These are phyloP conservation scores for Choloepus hoffmanni DNA, from an alignment of 2,113 vertebrate species.

Conservation along the genomic window DNA sequence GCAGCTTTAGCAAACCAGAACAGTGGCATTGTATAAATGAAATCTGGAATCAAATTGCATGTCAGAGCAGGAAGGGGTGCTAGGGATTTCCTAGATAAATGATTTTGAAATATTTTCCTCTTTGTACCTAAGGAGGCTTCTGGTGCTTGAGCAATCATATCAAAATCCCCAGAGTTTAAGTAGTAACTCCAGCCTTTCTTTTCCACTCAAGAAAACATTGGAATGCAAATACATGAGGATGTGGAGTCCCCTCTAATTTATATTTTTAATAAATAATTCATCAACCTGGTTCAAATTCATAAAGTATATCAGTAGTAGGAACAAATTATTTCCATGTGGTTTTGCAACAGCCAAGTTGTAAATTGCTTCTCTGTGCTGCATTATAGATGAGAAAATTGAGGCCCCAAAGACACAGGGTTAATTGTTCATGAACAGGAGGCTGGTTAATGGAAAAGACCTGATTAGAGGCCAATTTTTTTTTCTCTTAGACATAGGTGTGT, in stretches of 20 bases:
- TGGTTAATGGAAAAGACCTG: background rate
- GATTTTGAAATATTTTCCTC: background rate
- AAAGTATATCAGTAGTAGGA: slow-evolving; percentile 14
- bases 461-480: background rate
- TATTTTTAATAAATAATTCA: slow-evolving; percentile 5
- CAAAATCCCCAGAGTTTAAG: background rate
- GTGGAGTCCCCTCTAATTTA: background rate
- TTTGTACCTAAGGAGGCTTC: background rate
- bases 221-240: background rate
- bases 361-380: background rate
- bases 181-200: background rate
- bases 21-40: background rate
- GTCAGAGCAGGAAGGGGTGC: background rate
- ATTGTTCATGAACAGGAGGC: background rate
- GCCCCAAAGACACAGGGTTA: background rate
- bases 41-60: background rate
- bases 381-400: slow-evolving; percentile 16
- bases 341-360: background rate
- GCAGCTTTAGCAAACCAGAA: too few relatives aligned
- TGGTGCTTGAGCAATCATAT: background rate
- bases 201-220: background rate
- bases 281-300: background rate
- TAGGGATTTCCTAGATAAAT: background rate
- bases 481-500: background rate
- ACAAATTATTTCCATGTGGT: background rate